phyloP scores from a whole-genome alignment of 2,888 invertebrate genomes.

The Fragum fragum region DNA sequence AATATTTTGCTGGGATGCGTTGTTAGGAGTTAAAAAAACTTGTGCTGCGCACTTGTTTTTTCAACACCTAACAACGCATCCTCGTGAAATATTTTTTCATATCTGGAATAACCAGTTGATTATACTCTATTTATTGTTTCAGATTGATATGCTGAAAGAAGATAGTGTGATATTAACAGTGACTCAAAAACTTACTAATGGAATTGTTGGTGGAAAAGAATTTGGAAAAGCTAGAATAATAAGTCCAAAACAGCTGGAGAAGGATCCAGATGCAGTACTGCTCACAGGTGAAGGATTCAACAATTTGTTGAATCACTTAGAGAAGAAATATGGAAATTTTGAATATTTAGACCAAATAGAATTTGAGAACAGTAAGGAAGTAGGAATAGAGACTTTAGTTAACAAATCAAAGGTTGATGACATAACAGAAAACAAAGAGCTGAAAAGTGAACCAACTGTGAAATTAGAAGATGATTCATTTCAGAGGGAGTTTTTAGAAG shows the following conservation, averaged over 20 bases:
- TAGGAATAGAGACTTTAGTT: not conserved
- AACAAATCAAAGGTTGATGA: not conserved
- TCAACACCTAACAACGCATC: no score
- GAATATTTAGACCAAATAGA: not conserved
- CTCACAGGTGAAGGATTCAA: not conserved
- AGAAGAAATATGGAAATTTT: conserved; percentile 28
- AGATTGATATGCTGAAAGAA: conserved; percentile 89
- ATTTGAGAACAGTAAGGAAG: not conserved
- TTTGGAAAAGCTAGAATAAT: not conserved
- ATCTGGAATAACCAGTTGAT: no score
- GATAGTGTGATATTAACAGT: conserved; percentile 92
- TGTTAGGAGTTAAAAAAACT: no score
- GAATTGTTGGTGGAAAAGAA: conserved; percentile 78
- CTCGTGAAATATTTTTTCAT: no score
- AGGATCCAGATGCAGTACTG: not conserved
- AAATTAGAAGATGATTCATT: conserved; percentile 15
- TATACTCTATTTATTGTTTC: no score
- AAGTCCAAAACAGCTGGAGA: not conserved
- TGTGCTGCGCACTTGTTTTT: no score
- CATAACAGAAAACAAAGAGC: not conserved
- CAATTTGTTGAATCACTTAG: conserved; percentile 32
- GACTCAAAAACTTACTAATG: conserved; percentile 91
- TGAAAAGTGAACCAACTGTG: not conserved
- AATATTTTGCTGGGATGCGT: no score
- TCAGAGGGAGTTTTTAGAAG: conserved; percentile 21